Base-by-base conservation (phyloP, 2,113 vertebrate species). In the Hystrix cristata region DNA sequence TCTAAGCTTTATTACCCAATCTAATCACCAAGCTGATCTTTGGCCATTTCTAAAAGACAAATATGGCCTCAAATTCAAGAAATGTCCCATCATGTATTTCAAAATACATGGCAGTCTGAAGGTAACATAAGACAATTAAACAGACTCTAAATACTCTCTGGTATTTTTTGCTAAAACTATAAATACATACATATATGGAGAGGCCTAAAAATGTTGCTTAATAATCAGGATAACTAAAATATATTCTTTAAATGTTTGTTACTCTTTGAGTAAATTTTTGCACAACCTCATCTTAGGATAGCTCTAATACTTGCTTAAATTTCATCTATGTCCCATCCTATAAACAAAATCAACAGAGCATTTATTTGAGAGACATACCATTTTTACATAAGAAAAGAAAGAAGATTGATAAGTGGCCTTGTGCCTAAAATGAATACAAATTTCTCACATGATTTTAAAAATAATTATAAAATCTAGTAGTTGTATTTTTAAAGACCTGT, bases 191-290 rank as follows among this genome's bases (percentile, higher is more conserved):
- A n/a, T 8, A 72, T 9, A 72, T 43, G 62, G 53, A 83, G 25
- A 74, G 74, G 72, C 91, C 62, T 94, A 91, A 88, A 78, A 21
- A n/a, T 72, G 15, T 48, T 78, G 76, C 43, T 96, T 95, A 93
- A 46, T 25, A 94, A 87, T 55, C 38, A 80, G 25, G n/a, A 65
- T 85, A 95, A 84, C 43, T 81, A 95, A 93, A 69, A 74, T 76
- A 90, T 29, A 92, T 38, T 83, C 51, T 82, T 93, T 67, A 90
- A 95, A 90, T 76, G 53, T 57, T 15, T 81, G 3, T 29, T 76
- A 67, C 23, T 46, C 43, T 51, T 57, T 80, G 7, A n/a, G 46
- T 79, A 95, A 93, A 76, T 84, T 91, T 46, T 25, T 79, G 21
- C 85, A n/a, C 31, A 31, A 43, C 19, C 11, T 76, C 55, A 78